Base-by-base conservation (phyloP, 2,113 vertebrate species). In the Chlamydotis undulata region DNA sequence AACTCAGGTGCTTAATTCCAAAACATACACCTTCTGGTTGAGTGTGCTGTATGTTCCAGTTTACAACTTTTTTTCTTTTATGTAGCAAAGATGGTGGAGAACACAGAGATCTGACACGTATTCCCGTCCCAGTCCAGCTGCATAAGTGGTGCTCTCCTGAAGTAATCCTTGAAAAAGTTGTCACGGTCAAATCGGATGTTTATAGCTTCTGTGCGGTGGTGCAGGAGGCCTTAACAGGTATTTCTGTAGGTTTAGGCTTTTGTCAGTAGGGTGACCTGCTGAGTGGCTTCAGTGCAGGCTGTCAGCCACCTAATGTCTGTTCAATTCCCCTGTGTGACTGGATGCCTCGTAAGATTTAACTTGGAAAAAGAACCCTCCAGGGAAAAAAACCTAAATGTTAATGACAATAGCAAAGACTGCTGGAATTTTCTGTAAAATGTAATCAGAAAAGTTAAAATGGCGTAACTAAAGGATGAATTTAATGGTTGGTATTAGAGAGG, bases 221-320 rank as follows among this genome's bases (percentile, higher is more conserved):
- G 78, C 98, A 98, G 87, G 98, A 98, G 69, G 96, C 97, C 59
- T 83, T 98, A 93, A 98, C 98, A 98, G 98, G 98, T 98, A 96
- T 39, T 25, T 50, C 50, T 69, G 3, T 71, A 37, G 39, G 9
- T 75, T 21, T 57, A 53, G 41, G 74, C 28, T 68, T 35, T 33
- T 67, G 21, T 60, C 81, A 41, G 23, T 10, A 21, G 37, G 7
- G 39, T 47, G 39, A 24, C 35, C 55, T 22, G 19, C 10, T 19
- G 60, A 19, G 33, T 25, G 47, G 41, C 56, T 80, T 14, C 68
- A 47, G 1, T 23, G 39, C 45, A 45, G 28, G 29, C 29, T n/a
- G 9, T 59, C 28, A 49, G 61, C 61, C 45, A 21, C 19, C 33
- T 21, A 5, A 37, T 29, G 29, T 70, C n/a, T 84, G 37, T 69